Conservation (phyloP, 1,140 invertebrate species). For the Drosophila auraria region DNA sequence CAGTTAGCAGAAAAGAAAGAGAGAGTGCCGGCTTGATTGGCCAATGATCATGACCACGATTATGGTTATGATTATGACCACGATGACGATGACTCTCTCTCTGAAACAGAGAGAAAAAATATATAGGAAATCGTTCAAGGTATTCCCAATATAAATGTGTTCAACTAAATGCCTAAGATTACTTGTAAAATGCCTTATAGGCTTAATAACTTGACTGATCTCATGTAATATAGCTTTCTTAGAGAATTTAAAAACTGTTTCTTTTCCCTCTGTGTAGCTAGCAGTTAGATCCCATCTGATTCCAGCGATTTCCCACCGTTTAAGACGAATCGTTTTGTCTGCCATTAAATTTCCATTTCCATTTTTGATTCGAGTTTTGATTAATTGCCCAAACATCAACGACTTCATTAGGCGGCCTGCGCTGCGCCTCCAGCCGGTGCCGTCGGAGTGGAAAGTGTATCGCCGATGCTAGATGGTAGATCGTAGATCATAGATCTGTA, state of each 20-base stretch:
- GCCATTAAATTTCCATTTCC: conserved; percentile 75
- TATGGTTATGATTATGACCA: conserved; percentile 28
- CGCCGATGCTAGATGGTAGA: conserved; percentile 2
- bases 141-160: neutral
- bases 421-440: conserved; percentile 3
- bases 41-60: conserved; percentile 32
- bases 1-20: conserved; percentile 68
- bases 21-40: conserved; percentile 62
- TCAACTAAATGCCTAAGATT: too few relatives aligned
- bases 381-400: conserved; percentile 72
- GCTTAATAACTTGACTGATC: too few relatives aligned
- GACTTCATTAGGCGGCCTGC: conserved; percentile 65
- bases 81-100: conserved; percentile 22
- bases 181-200: too few relatives aligned
- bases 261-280: conserved; percentile 5
- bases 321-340: conserved; percentile 64
- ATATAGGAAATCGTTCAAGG: neutral
- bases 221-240: too few relatives aligned
- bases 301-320: conserved; percentile 69
- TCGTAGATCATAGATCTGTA: conserved; percentile 9
- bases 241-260: too few relatives aligned
- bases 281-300: conserved; percentile 46
- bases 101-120: conserved; percentile 6
- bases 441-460: conserved; percentile 29
- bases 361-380: conserved; percentile 73